Conservation (phyloP, 2,888 invertebrate species). For the Amblyjoppa proteus region DNA sequence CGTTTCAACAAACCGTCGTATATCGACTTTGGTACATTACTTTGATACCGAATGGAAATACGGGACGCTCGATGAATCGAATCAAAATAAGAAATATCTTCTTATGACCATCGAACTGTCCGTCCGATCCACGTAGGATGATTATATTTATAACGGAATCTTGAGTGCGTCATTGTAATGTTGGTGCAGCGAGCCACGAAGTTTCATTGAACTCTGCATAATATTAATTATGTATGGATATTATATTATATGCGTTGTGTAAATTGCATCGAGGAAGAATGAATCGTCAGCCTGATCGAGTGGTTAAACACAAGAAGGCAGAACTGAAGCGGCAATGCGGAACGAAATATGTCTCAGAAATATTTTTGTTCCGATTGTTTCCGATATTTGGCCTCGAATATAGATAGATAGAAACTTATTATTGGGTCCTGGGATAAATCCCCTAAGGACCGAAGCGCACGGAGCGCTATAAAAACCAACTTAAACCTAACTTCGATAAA, state of each 20-base stretch:
- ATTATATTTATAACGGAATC: conserved; percentile 49
- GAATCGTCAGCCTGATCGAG: neutral
- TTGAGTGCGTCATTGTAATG: conserved; percentile 37
- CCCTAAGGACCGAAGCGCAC: too few species aligned
- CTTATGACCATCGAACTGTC: conserved; percentile 25
- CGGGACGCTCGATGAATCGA: conserved; percentile 1
- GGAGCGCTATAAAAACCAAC: too few species aligned
- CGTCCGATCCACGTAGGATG: neutral
- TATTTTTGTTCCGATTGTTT: too few species aligned
- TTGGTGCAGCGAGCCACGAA: conserved; percentile 1
- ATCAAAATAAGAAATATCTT: conserved; percentile 37
- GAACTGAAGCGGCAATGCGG: conserved; percentile 39
- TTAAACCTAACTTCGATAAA: too few species aligned
- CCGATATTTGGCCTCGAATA: too few species aligned
- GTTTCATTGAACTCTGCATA: conserved; percentile 26
- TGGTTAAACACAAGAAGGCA: neutral
- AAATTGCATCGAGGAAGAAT: neutral
- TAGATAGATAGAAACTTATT: too few species aligned
- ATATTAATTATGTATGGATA: neutral
- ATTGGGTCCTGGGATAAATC: too few species aligned
- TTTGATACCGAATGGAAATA: conserved; percentile 31
- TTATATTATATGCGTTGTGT: neutral
- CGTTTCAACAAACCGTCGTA: conserved; percentile 28
- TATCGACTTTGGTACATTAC: conserved; percentile 27
- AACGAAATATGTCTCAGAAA: conserved; percentile 62